Conservation (phyloP, 1,140 invertebrate genomes). For the Pogonognathellus flavescens region DNA sequence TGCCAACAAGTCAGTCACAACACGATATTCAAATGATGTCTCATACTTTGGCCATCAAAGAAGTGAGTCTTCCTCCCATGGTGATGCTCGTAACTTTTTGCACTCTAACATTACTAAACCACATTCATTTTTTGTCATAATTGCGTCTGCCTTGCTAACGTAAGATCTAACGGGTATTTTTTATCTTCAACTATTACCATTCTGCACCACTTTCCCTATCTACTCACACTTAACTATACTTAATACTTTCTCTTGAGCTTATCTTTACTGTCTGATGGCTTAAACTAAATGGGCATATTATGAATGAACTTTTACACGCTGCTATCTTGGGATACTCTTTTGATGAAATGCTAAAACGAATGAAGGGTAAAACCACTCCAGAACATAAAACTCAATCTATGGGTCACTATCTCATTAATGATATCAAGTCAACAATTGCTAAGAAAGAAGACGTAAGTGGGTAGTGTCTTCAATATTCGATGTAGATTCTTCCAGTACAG, state of each 20-base stretch:
- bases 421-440: constrained; percentile 86
- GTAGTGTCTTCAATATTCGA: neutral
- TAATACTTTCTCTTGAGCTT: no score
- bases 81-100: constrained; percentile 35
- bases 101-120: constrained; percentile 6
- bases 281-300: neutral
- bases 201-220: no score
- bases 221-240: neutral
- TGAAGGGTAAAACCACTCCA: constrained; percentile 88
- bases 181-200: no score
- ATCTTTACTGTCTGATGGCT: neutral
- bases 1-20: constrained; percentile 91
- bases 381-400: constrained; percentile 86
- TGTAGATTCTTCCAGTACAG: no score
- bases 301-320: constrained; percentile 1
- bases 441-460: constrained; percentile 88
- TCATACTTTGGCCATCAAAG: constrained; percentile 89
- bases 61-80: constrained; percentile 75
- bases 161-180: no score
- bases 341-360: neutral
- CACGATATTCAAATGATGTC: constrained; percentile 94
- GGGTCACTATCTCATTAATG: constrained; percentile 88
- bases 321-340: neutral
- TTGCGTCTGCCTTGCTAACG: no score
- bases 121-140: no score